Percentiles rank a stretch among this genome's conserved stretches.
Evolutionary conservation across 2,113 vertebrate genomes (phyloP).

Genomic region (Microcebus murinus): DNA sequence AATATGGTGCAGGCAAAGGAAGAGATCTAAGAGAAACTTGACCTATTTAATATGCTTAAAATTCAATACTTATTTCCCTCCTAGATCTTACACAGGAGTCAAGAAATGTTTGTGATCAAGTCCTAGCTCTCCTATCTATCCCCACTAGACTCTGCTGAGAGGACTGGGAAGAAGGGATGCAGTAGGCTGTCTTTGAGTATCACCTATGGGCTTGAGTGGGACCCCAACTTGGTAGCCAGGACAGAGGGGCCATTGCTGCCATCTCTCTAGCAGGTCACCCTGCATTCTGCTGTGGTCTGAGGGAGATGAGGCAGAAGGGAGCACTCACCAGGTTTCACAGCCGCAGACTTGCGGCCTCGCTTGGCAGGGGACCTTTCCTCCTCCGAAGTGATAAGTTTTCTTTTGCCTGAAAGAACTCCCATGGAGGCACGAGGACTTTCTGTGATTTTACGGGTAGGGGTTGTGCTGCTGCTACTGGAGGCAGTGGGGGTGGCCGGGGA

Average conservation of each 20-base stretch:
- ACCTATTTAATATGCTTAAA: neutral
- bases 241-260: neutral
- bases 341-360: conserved; percentile 90
- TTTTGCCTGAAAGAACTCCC: conserved; percentile 88
- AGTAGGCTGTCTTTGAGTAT: neutral
- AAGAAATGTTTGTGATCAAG: neutral
- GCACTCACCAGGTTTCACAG: conserved; percentile 88
- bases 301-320: neutral
- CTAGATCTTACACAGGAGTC: neutral
- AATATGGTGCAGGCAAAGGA: neutral
- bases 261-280: neutral
- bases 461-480: conserved; percentile 85
- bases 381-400: conserved; percentile 90
- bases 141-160: neutral
- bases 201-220: neutral
- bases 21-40: neutral
- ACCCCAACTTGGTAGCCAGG: neutral
- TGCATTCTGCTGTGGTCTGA: neutral
- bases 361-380: conserved; percentile 91
- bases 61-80: neutral
- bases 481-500: conserved; percentile 86
- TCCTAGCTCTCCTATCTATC: neutral
- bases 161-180: too few relatives aligned
- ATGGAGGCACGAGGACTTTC: conserved; percentile 80
- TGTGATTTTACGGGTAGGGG: conserved; percentile 81